Evolutionary conservation across 2,113 vertebrate genomes (phyloP).

Genomic region (Dipodomys merriami): DNA sequence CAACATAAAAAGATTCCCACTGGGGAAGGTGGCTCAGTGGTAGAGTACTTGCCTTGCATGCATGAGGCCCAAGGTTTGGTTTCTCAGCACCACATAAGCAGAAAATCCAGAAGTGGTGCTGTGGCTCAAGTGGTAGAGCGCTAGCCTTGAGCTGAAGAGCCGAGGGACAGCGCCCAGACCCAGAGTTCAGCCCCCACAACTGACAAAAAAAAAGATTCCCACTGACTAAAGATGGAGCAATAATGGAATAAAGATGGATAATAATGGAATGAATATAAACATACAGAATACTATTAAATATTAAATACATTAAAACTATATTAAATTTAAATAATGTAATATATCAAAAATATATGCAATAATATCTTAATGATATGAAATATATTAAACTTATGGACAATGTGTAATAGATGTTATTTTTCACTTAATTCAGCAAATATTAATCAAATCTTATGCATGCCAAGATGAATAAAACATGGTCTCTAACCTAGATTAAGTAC

Average conservation of each 20-base stretch:
- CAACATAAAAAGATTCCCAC: neutral
- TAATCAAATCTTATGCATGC: neutral
- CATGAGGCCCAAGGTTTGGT: too few relatives aligned
- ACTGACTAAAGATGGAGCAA: constrained; percentile 4
- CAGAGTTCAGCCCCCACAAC: too few relatives aligned
- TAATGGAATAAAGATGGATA: constrained; percentile 26
- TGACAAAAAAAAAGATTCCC: neutral
- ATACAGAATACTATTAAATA: constrained; percentile 19
- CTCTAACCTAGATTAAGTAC: neutral
- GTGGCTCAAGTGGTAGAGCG: too few relatives aligned
- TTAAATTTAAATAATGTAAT: neutral
- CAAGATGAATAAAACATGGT: constrained; percentile 41
- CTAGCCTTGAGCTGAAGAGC: too few relatives aligned
- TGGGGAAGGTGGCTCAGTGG: neutral
- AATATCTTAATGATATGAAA: neutral
- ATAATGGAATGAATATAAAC: neutral
- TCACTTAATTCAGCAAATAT: neutral
- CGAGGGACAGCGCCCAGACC: too few relatives aligned
- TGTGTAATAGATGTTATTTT: neutral
- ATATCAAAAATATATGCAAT: neutral
- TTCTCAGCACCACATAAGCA: too few relatives aligned
- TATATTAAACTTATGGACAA: neutral
- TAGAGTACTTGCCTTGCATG: too few relatives aligned
- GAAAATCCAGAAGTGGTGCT: too few relatives aligned
- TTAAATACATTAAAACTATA: neutral